Conservation (phyloP, 1,140 invertebrate genomes). For the Drosophila triauraria region DNA sequence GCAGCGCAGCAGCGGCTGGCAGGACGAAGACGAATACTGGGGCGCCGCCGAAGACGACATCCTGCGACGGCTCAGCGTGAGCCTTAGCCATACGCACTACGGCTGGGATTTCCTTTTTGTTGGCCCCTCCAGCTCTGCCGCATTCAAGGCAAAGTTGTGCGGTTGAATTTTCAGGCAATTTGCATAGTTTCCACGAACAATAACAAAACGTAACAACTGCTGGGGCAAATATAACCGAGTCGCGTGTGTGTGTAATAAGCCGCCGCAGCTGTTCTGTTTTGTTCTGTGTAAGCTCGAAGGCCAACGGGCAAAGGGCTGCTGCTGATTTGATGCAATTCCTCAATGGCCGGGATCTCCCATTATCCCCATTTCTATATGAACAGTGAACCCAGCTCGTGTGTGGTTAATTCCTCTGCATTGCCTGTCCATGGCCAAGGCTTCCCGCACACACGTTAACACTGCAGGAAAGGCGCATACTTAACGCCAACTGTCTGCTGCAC, state of each 20-base stretch:
- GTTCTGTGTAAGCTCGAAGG: not conserved
- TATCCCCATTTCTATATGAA: constrained; percentile 11
- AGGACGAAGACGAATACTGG: constrained; percentile 12
- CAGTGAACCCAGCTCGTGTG: constrained; percentile 9
- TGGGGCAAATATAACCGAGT: constrained; percentile 21
- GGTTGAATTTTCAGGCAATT: constrained; percentile 48
- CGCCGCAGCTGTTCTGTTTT: constrained; percentile 29
- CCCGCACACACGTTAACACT: not conserved
- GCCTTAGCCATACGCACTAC: constrained; percentile 40
- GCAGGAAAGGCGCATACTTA: constrained; percentile 41
- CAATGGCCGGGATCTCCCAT: constrained; percentile 6
- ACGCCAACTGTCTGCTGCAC: constrained; percentile 46
- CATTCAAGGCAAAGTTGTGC: constrained; percentile 44
- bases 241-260: constrained; percentile 25
- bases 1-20: constrained; percentile 38
- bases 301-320: not conserved
- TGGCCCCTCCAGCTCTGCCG: constrained; percentile 15
- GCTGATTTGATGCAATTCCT: constrained; percentile 11
- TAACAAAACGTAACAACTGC: constrained; percentile 43
- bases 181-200: constrained; percentile 40
- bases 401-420: constrained; percentile 24
- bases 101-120: constrained; percentile 15
- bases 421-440: constrained; percentile 31
- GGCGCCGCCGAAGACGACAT: constrained; percentile 14
- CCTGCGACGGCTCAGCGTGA: constrained; percentile 11